Conservation (phyloP, 1,140 invertebrate species). For the Rhopalosiphum maidis region DNA sequence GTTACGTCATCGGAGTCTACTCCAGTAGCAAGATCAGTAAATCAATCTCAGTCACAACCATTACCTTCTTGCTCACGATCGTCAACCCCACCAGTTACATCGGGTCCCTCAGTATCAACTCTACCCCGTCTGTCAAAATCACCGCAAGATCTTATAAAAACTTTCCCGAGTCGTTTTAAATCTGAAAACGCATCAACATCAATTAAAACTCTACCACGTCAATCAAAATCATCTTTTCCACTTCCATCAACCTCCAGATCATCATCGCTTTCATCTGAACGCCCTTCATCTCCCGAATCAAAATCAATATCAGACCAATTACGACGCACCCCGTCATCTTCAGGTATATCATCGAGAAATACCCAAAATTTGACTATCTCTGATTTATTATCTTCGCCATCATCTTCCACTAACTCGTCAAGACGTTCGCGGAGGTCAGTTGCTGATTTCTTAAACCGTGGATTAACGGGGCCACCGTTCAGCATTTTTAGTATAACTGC, state of each 20-base stretch:
- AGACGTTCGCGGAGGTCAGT: neutral
- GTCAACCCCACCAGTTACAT: too few relatives aligned
- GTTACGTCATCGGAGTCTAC: too few relatives aligned
- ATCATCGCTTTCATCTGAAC: neutral
- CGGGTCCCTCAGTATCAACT: neutral
- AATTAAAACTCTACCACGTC: neutral
- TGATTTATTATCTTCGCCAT: neutral
- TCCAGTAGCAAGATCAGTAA: neutral
- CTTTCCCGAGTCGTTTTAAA: neutral
- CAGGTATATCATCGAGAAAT: neutral
- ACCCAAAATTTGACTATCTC: neutral
- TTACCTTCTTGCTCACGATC: neutral
- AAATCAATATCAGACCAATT: neutral
- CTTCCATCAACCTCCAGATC: neutral
- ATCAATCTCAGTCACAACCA: neutral
- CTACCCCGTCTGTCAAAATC: neutral
- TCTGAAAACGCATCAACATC: neutral
- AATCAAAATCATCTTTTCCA: too few relatives aligned
- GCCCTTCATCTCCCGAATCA: neutral
- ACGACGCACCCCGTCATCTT: neutral
- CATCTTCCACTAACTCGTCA: neutral
- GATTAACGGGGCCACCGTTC: neutral
- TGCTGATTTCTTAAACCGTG: neutral
- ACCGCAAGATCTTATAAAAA: neutral
- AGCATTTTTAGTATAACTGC: neutral